A percentile compares a stretch with the other conserved stretches of the same genome.
Evolutionary conservation across 2,888 invertebrate genomes (phyloP).

Genomic region (Ommatoiulus sabulosus): DNA sequence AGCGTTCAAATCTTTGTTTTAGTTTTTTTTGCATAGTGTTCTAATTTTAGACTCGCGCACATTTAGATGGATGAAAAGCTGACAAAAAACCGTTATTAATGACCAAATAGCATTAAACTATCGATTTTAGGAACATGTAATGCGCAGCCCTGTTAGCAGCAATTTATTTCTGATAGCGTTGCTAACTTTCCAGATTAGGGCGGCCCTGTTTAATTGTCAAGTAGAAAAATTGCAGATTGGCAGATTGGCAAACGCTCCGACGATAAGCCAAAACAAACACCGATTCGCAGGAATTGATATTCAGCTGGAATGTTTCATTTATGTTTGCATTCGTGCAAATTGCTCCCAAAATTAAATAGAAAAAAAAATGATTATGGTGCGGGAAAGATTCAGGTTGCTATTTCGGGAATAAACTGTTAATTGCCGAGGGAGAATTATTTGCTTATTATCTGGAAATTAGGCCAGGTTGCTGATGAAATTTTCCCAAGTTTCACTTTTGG

Average conservation of each 20-base stretch:
- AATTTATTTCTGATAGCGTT: background rate
- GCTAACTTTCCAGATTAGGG: background rate
- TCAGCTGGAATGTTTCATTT: background rate
- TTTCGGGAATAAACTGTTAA: background rate
- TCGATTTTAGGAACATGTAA: no score
- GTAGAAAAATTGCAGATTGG: background rate
- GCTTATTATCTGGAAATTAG: background rate
- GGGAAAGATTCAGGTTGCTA: background rate
- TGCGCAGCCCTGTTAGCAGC: no score
- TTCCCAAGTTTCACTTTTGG: no score
- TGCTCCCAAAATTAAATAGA: background rate
- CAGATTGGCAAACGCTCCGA: background rate
- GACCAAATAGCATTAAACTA: no score
- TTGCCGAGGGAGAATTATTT: background rate
- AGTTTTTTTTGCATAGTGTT: no score
- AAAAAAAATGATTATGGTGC: no score
- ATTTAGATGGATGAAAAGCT: no score
- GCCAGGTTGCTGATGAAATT: background rate
- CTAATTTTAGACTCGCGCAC: no score
- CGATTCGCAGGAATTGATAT: background rate
- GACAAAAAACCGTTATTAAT: no score
- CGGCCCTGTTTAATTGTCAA: background rate
- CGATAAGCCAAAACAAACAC: background rate
- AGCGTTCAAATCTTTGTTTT: no score
- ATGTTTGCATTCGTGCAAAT: slow-evolving; percentile 19